phyloP scores from a whole-genome alignment of 2,113 vertebrate genomes.

The Tyrannus savana region DNA sequence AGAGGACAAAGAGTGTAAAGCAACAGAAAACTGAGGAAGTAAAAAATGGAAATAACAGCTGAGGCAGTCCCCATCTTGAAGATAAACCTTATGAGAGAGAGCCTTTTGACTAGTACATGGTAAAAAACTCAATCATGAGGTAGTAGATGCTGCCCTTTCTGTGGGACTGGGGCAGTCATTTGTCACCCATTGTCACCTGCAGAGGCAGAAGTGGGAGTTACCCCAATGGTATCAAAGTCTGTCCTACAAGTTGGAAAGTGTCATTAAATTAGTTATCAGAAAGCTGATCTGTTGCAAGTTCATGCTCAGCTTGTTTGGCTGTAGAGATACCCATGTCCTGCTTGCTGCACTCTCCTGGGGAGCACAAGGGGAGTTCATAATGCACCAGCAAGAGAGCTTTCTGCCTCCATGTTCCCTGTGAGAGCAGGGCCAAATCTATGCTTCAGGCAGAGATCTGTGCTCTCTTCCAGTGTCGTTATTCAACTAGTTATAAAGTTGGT shows the following conservation, averaged over 20 bases:
- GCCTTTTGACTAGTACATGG: neutral
- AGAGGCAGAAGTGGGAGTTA: neutral
- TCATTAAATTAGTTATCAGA: neutral
- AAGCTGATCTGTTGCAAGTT: neutral
- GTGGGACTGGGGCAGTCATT: neutral
- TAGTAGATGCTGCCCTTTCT: neutral
- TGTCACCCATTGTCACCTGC: neutral
- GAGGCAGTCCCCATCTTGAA: neutral
- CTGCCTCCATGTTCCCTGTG: neutral
- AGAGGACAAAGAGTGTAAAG: neutral
- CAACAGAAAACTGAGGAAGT: neutral
- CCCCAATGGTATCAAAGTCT: neutral
- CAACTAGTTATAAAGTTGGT: neutral
- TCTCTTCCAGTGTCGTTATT: neutral
- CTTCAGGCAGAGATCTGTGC: neutral
- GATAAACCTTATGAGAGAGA: neutral
- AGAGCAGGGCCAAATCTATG: neutral
- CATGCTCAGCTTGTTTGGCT: neutral
- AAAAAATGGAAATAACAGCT: neutral
- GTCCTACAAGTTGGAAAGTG: neutral
- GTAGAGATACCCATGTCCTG: neutral
- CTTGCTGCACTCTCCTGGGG: accelerated
- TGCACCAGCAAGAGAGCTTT: accelerated
- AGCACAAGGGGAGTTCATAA: neutral
- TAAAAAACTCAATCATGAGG: neutral